A percentile compares a stretch with the other conserved stretches of the same genome.
Evolutionary conservation across 2,797 vertebrate species (phyloP).

Genomic region (Bryconaethiops microstoma): DNA sequence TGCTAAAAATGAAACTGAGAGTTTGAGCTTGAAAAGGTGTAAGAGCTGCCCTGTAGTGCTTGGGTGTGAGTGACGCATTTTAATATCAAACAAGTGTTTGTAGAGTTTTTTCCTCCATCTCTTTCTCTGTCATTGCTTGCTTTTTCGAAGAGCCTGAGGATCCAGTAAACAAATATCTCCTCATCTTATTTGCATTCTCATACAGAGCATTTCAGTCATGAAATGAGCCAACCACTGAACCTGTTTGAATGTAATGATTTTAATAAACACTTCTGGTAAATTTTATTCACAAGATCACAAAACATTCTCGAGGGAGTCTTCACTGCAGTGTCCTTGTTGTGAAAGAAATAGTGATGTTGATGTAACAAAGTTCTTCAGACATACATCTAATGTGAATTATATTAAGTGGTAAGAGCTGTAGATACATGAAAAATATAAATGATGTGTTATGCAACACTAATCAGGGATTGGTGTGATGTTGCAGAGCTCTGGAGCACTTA

Average conservation of each 20-base stretch:
- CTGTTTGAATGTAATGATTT: conserved; percentile 27
- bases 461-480: conserved; percentile 3
- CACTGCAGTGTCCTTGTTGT: neutral
- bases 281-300: conserved; percentile 6
- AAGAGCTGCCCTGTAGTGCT: conserved; percentile 42
- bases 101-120: neutral
- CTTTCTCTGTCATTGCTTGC: conserved; percentile 21
- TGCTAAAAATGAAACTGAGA: conserved; percentile 49
- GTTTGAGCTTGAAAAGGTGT: conserved; percentile 25
- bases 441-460: neutral
- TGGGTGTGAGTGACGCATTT: conserved; percentile 42
- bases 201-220: conserved; percentile 7
- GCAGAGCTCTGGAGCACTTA: conserved; percentile 10
- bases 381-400: neutral
- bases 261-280: conserved; percentile 48
- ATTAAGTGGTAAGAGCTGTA: neutral
- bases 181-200: conserved; percentile 33
- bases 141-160: conserved; percentile 34
- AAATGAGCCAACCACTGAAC: conserved; percentile 16
- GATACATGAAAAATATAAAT: neutral
- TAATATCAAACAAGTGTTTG: conserved; percentile 47
- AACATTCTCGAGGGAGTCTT: neutral
- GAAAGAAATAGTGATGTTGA: neutral
- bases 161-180: conserved; percentile 39
- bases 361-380: neutral